A percentile compares a stretch with the other conserved stretches of the same genome.
phyloP scores from a whole-genome alignment of 2,888 invertebrate species.

The Drepanosiphum platanoidis region DNA sequence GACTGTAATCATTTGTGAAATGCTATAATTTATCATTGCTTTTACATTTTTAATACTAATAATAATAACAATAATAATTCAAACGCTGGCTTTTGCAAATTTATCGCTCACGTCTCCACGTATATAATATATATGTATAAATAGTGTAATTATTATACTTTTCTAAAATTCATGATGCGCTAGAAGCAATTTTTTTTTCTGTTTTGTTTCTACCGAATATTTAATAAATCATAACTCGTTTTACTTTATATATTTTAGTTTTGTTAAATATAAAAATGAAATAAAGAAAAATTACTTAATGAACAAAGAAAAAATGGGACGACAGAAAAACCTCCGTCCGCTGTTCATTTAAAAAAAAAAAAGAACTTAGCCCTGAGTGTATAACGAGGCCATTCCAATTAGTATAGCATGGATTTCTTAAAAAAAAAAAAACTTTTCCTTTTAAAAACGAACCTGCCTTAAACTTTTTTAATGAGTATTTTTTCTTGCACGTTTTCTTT shows the following conservation, averaged over 20 bases:
- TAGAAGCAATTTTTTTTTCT: not conserved
- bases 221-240: constrained; percentile 47
- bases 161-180: no score
- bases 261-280: constrained; percentile 17
- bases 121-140: no score
- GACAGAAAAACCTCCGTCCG: constrained; percentile 14
- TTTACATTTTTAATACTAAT: no score
- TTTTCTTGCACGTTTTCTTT: not conserved
- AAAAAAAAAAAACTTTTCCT: constrained; percentile 20
- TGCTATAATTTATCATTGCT: no score
- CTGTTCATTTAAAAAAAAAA: constrained; percentile 22
- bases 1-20: no score
- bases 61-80: no score
- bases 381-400: constrained; percentile 52
- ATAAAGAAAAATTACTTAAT: constrained; percentile 43
- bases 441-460: constrained; percentile 41
- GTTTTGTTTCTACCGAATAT: not conserved
- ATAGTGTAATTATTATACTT: no score
- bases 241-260: not conserved
- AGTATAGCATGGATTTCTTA: constrained; percentile 28
- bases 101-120: no score
- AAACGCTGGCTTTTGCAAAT: no score
- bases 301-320: constrained; percentile 30
- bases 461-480: constrained; percentile 51
- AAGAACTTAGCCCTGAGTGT: constrained; percentile 4